Evolutionary conservation across 2,888 invertebrate genomes (phyloP), one percentile per base, ranked within the genome.

Genomic region (Podotricha telesiphe): DNA sequence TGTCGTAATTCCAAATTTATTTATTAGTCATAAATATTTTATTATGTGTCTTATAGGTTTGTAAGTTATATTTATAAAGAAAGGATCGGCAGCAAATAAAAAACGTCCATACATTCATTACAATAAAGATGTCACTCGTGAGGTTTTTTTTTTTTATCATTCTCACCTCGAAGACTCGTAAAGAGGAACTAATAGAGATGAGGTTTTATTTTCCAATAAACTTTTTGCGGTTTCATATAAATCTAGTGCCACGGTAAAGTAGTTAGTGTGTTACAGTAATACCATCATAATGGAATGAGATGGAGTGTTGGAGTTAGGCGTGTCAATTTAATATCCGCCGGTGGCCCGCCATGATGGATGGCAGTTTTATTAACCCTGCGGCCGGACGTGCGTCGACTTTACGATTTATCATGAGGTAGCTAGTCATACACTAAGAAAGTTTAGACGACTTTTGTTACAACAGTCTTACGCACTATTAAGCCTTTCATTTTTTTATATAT

Each of bases 281-380:
- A 82, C 77, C 77, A 76, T 69, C 74, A 80, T 85, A 86, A 88
- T 85, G 83, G 80, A 79, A 84, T 81, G 79, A 83, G 82, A 82
- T 82, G 84, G 84, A 83, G 85, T 83, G 84, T 80, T 80, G 80
- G 79, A 82, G 79, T 76, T 78, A 86, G 89, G 88, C 89, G 90
- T 87, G 90, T 89, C 91, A 84, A 88, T 87, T 86, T 87, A 87
- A 91, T 91, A 91, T 90, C 89, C 89, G 88, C 81, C 80, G 87
- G 85, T 86, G 86, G 84, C 78, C 82, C 77, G 75, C 78, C 77
- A 80, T 90, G 87, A 89, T 88, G 80, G 86, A 89, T 88, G 86
- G 79, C 75, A 75, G 79, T 84, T 88, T 88, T 86, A 90, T 89
- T 88, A 83, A 82, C 81, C 81, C 82, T 80, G 74, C 75, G 74